Evolutionary conservation across 2,888 invertebrate species (phyloP).

Genomic region (Xylota sylvarum): DNA sequence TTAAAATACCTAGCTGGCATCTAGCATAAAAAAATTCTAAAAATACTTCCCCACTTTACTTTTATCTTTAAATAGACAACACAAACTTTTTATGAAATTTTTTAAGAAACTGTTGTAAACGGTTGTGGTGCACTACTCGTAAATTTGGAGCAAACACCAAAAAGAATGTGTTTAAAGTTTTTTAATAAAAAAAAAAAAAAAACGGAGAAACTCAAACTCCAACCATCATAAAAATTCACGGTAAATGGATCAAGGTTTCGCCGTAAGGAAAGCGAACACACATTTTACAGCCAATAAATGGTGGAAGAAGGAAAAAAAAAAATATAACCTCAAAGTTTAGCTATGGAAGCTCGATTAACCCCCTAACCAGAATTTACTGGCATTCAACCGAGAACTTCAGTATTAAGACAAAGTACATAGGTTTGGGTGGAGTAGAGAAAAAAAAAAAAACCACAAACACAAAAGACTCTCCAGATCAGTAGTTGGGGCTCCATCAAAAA

Average conservation of each 20-base stretch:
- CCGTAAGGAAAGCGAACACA: background rate
- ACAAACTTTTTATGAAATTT: background rate
- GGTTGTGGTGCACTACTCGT: background rate
- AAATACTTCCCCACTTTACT: too few relatives aligned
- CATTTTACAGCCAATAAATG: conserved; percentile 18
- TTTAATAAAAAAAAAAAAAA: background rate
- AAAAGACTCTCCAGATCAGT: background rate
- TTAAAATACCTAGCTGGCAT: too few relatives aligned
- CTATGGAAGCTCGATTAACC: conserved; percentile 48
- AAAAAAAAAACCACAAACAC: background rate
- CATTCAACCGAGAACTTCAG: conserved; percentile 35
- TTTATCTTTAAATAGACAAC: background rate
- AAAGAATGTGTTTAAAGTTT: background rate
- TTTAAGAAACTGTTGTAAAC: background rate
- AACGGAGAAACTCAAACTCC: too few relatives aligned
- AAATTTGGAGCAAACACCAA: background rate
- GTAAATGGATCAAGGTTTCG: conserved; percentile 17
- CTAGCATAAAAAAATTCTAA: too few relatives aligned
- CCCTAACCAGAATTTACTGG: conserved; percentile 19
- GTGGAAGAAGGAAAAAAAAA: background rate
- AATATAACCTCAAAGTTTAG: conserved; percentile 31
- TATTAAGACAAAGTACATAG: background rate
- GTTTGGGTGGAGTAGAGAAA: background rate
- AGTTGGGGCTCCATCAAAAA: conserved; percentile 11
- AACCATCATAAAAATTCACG: conserved; percentile 8